A percentile compares a stretch with the other conserved stretches of the same genome.
phyloP scores from a whole-genome alignment of 30 jellyfish, hydroid and myxozoan genomes.

The Catostylus mosaicus region DNA sequence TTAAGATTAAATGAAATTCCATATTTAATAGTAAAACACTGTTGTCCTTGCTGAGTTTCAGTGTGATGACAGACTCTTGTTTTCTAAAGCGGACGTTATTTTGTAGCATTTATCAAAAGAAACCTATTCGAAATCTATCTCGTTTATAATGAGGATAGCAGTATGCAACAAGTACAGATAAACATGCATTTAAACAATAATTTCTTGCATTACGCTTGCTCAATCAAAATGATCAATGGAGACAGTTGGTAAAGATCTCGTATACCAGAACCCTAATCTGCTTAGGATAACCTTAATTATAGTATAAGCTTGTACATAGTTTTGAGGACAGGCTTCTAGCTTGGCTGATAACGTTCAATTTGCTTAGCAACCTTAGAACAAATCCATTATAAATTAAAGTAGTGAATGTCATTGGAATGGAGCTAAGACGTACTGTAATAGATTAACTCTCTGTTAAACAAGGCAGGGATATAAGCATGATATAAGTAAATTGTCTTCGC shows the following conservation, averaged over 20 bases:
- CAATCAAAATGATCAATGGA: neutral
- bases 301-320: neutral
- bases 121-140: too few species aligned
- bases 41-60: too few species aligned
- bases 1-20: too few species aligned
- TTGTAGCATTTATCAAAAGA: too few species aligned
- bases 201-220: neutral
- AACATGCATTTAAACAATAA: neutral
- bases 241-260: neutral
- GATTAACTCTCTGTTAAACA: neutral
- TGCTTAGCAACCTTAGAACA: neutral
- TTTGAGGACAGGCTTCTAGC: neutral
- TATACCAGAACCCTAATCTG: neutral
- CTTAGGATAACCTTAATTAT: neutral
- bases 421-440: neutral
- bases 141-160: too few species aligned
- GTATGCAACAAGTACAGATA: too few species aligned
- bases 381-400: neutral
- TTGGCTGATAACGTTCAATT: conserved; percentile 3
- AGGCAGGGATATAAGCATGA: neutral
- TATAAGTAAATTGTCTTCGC: neutral
- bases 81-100: too few species aligned
- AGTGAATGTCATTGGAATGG: conserved; percentile 3
- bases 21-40: too few species aligned
- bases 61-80: too few species aligned